phyloP scores from a whole-genome alignment of 1,140 invertebrate genomes.

The Rhagoletis zephyria region DNA sequence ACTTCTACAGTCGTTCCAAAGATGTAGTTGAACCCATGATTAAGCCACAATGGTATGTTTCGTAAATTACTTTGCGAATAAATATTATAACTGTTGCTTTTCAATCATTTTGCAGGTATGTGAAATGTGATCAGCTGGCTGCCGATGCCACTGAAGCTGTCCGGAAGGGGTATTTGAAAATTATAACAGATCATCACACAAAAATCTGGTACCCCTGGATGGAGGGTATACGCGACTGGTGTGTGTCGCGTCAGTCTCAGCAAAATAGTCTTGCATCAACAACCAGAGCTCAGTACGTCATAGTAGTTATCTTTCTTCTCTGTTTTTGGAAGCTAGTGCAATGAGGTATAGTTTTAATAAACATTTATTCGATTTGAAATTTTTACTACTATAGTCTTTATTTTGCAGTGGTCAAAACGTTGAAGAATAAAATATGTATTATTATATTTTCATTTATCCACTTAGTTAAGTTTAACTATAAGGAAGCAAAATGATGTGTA shows the following conservation, averaged over 20 bases:
- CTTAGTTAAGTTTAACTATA: too few relatives aligned
- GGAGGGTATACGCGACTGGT: conserved; percentile 91
- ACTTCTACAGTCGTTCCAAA: conserved; percentile 96
- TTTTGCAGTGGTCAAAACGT: too few relatives aligned
- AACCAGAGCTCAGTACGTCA: too few relatives aligned
- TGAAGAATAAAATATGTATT: too few relatives aligned
- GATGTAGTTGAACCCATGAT: conserved; percentile 97
- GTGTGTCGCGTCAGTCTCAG: conserved; percentile 89
- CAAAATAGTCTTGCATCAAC: too few relatives aligned
- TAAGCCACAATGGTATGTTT: conserved; percentile 91
- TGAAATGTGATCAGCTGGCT: conserved; percentile 89
- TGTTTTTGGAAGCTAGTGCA: too few relatives aligned
- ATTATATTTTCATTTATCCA: too few relatives aligned
- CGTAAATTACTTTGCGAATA: not conserved
- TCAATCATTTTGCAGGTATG: conserved; percentile 71
- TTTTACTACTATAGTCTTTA: too few relatives aligned
- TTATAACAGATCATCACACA: conserved; percentile 92
- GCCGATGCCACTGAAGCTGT: conserved; percentile 86
- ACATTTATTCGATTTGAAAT: too few relatives aligned
- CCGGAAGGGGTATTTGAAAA: conserved; percentile 86
- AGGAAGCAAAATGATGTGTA: too few relatives aligned
- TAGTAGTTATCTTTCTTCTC: too few relatives aligned
- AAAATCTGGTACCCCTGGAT: conserved; percentile 98
- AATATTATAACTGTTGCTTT: not conserved
- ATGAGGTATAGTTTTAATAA: too few relatives aligned